Evolutionary conservation across 2,888 invertebrate species (phyloP), one percentile per base, ranked within the genome.

Genomic region (Drosophila hawaiiensis): DNA sequence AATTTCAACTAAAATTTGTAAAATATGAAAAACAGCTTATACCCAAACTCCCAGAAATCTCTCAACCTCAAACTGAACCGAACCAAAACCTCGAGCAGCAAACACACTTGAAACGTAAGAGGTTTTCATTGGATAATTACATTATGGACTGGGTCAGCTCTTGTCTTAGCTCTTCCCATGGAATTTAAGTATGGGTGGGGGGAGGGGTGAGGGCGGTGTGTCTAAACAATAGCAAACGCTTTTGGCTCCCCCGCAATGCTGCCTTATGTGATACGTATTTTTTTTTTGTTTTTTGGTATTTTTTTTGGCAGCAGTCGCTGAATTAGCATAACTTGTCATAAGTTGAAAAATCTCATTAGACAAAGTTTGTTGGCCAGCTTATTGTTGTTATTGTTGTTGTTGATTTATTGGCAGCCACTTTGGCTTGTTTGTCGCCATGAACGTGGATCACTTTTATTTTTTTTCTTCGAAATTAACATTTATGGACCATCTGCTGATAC

Each of bases 281-380:
- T 7, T n/a, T 7, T 53, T 14, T 7, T 31, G 4, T 53, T 47
- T 4, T 33, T 19, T 4, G 2, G 25, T 5, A 9, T 50, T 19
- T 16, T 22, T 55, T 64, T 73, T 64, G 69, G 54, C 77, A 68
- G 68, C 61, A 63, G 71, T 76, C 66, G 62, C 65, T 52, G 75
- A 89, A 88, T 88, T 88, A 90, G 90, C 88, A 88, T 88, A 88
- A 89, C 88, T 89, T 88, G 89, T 89, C 88, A 89, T 87, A 88
- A 89, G 88, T 88, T 89, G 80, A 87, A 87, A 87, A 85, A 87
- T 87, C 87, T 88, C 90, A 87, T 87, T 87, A 87, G 90, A 86
- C 83, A 63, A 78, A 78, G 68, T 79, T 67, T 59, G 72, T 68
- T 56, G 50, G 43, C 52, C 50, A 55, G 50, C 60, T 61, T 64